Base-by-base conservation (phyloP, 2,888 invertebrate species). In the Spodoptera exigua region DNA sequence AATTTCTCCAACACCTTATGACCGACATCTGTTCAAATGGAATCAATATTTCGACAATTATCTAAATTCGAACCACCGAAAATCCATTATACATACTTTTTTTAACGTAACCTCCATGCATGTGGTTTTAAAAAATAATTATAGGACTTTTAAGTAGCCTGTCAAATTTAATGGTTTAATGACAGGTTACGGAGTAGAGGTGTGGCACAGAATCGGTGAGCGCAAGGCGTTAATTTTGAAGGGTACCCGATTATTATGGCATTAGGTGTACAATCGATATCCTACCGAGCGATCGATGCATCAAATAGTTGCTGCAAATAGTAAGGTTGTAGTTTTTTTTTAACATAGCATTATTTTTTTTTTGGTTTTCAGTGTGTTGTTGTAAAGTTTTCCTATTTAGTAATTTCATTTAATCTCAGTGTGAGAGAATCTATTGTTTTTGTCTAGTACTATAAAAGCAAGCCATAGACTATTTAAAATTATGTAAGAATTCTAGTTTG, bases 161-260 rank as follows among this genome's bases (percentile, higher is more conserved):
- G 93, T 93, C 93, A 92, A 85, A 92, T 70, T 81, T 94, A 93
- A 94, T 93, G 92, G 88, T 89, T 92, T 93, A 93, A 94, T 94
- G 91, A 91, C 89, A 91, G 92, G 87, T 84, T 89, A 86, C 72
- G 78, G 71, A 72, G 80, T 80, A 69, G 77, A 76, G 77, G 83
- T 83, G 85, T 83, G 84, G 85, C 83, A 71, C 83, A 81, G 86
- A 83, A 83, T 83, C 78, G 69, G 84, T 79, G 85, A 83, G 79
- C 80, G 80, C 76, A 82, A 89, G 92, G 92, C 91, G 92, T 91
- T 89, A 93, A 92, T 92, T 94, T 92, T 86, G 76, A 80, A 82
- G 80, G 88, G 83, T 88, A 91, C 86, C 91, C 83, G 81, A 81
- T 90, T 83, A 93, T 93, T 94, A 93, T 83, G 84, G 89, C 91